Base-by-base conservation (phyloP, 2,797 vertebrate genomes). In the Babyrousa celebensis region DNA sequence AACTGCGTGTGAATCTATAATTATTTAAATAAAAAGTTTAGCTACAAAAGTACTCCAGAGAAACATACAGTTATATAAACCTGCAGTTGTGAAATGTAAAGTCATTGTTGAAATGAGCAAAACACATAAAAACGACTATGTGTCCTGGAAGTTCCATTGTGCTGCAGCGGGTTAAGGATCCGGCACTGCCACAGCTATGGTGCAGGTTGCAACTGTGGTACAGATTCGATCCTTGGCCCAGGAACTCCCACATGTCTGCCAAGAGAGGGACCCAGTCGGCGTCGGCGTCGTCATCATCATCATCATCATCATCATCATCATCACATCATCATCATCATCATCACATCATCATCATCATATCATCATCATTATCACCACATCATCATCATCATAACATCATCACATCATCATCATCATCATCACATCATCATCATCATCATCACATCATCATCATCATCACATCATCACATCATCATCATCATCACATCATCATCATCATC, bases 51-150 rank as follows among this genome's bases (percentile, higher is more conserved):
- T 60, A 83, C 36, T 83, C 54, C 8, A 94, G 63, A 74, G 85
- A 88, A 68, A 91, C 40, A 62, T 4, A 83, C 9, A 72, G 72
- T 56, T 80, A 75, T 27, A 60, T 68, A 85, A 84, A 93, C 72
- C 43, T 87, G 0, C 0, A 63, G 32, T 40, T 32, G 25, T 36
- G 14, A 93, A 85, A 84, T 67, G 70, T 25, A 87, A 87, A 72
- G 71, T 43, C 17, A 84, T 20, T 52, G 36, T n/a, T 75, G 2
- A 92, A 58, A 93, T 72, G 74, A 89, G 32, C n/a, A 92, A 86
- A 83, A 86, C 5, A 32, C 4, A 68, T 54, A 62, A 32, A 75
- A 74, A 72, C 72, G 43, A 48, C 43, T 48, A 48, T 36, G 43
- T 48, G 43, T 10, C 43, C 43, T 48, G 43, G 43, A 10, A 48